Evolutionary conservation across 1,140 invertebrate species (phyloP), one percentile per base, ranked within the genome.

Genomic region (Drosophila pruinosa): DNA sequence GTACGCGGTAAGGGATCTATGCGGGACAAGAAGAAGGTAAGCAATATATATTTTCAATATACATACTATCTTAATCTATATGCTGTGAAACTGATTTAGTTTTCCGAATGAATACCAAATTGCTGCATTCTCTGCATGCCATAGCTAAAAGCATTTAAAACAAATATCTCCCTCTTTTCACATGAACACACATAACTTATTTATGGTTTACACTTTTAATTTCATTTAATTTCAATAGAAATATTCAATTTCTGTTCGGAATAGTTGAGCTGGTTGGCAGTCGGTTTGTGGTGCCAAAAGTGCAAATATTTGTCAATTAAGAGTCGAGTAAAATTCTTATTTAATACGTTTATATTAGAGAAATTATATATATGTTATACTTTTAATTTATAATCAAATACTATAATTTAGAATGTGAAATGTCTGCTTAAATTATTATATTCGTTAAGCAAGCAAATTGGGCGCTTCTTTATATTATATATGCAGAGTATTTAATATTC

Each of bases 11-110:
- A 99, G 93, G 99, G 99, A n/a, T 99, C 98, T 36, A 99, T 99
- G 99, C 94, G 99, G 91, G 99, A 99, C 92, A 99, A 99, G 94
- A 98, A 98, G 93, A 99, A 99, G 97, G 98, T 99, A 94, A 94
- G 93, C 72, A 41, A 45, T 10, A 15, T n/a, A 45, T 45, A 28
- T 12, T 14, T 59, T n/a, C 15, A 17, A 34, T 38, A 10, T 39
- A 15, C 12, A 41, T 45, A 34, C 15, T 0, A 45, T 22, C 6
- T 34, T 3, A 43, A 22, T 1, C 61, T 24, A 63, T 34, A 22
- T 17, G 4, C 5, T 2, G 7, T 3, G 7, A 22, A 52, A 26
- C 4, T 52, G 26, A 26, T 14, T 39, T 15, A 14, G 38, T 58
- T 43, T 14, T 19, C 24, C 31, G 15, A 19, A 47, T n/a, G 22